A percentile compares a stretch with the other conserved stretches of the same genome.
Conservation (phyloP, 2,113 vertebrate species). For the Balaenoptera acutorostrata region DNA sequence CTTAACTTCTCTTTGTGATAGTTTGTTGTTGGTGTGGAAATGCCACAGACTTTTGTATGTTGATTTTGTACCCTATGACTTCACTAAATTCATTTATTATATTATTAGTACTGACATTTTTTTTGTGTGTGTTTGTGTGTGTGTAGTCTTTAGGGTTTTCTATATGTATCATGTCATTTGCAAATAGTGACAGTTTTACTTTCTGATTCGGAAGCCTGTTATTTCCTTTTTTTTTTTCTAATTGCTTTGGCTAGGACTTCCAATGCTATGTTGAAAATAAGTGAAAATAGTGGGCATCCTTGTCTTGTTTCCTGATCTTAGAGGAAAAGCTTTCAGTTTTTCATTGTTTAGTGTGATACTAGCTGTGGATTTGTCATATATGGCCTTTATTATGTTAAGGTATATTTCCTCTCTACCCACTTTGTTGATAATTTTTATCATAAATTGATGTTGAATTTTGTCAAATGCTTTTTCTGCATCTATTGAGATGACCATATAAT, state of each 20-base stretch:
- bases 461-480: background rate
- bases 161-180: background rate
- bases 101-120: background rate
- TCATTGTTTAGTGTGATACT: background rate
- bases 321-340: background rate
- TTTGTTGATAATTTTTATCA: background rate
- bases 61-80: background rate
- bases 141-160: background rate
- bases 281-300: background rate
- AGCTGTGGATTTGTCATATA: background rate
- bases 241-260: background rate
- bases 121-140: background rate
- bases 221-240: background rate
- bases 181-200: background rate
- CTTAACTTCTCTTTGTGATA: background rate
- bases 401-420: background rate
- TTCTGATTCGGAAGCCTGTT: background rate
- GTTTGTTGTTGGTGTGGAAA: background rate
- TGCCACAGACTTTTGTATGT: background rate
- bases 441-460: background rate
- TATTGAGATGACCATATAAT: background rate
- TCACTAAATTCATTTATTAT: background rate
- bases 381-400: background rate
- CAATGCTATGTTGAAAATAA: background rate
- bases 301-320: background rate